phyloP scores from a whole-genome alignment of 2,113 vertebrate species.

The Scatophagus argus region DNA sequence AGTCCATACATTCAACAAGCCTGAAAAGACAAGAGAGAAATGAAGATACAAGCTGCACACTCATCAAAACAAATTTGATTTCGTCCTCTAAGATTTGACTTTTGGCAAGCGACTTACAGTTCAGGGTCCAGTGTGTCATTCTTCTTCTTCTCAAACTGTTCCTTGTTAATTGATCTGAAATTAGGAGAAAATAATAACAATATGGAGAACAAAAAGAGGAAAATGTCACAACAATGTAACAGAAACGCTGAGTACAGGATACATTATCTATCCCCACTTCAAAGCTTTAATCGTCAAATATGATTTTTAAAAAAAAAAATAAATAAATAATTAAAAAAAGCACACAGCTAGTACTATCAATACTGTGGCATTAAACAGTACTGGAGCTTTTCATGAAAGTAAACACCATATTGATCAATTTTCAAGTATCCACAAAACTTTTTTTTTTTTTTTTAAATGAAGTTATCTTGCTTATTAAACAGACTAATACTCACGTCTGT shows the following conservation, averaged over 20 bases:
- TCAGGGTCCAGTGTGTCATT: constrained; percentile 99
- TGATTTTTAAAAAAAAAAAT: not conserved
- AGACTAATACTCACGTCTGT: constrained; percentile 91
- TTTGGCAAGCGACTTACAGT: constrained; percentile 86
- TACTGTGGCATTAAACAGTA: not conserved
- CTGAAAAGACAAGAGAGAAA: constrained; percentile 74
- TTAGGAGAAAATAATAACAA: not conserved
- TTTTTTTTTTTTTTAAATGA: no score
- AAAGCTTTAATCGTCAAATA: not conserved
- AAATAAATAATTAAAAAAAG: no score
- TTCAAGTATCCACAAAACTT: not conserved
- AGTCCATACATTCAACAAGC: constrained; percentile 97
- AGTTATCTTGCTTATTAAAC: not conserved
- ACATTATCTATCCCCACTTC: not conserved
- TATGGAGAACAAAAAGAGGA: not conserved
- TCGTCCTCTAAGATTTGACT: not conserved
- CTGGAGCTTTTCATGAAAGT: not conserved
- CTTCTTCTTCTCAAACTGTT: constrained; percentile 98
- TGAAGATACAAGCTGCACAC: not conserved
- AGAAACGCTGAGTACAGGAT: not conserved
- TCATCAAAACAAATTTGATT: not conserved
- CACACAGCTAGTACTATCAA: not conserved
- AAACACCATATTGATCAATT: not conserved
- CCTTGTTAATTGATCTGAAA: constrained; percentile 97
- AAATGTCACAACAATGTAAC: not conserved